Evolutionary conservation across 2,797 vertebrate genomes (phyloP).

Genomic region (Myoxocephalus aenaeus): DNA sequence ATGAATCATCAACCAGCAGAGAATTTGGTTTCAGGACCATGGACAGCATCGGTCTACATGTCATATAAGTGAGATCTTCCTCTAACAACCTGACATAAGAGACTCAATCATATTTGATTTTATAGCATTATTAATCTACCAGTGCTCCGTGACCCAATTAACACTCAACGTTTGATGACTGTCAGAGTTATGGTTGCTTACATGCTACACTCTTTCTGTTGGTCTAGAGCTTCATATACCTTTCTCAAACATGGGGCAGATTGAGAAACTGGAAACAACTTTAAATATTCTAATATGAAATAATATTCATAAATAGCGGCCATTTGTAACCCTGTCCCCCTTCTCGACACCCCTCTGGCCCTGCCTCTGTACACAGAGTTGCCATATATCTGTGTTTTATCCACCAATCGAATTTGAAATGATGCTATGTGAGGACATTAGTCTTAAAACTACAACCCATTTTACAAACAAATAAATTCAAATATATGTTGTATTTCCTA

Average conservation of each 20-base stretch:
- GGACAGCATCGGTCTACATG: conserved; percentile 68
- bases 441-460: conserved; percentile 31
- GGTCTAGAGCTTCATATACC: neutral
- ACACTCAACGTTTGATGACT: neutral
- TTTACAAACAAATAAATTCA: conserved; percentile 61
- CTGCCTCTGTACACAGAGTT: neutral
- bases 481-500: neutral
- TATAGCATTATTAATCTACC: neutral
- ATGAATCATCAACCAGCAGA: conserved; percentile 19
- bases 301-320: neutral
- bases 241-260: neutral
- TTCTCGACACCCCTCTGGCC: neutral
- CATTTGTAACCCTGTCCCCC: neutral
- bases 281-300: neutral
- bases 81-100: conserved; percentile 1
- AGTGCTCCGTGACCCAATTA: conserved; percentile 2
- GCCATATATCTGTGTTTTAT: conserved; percentile 1
- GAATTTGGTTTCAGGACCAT: conserved; percentile 72
- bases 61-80: conserved; percentile 8
- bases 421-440: conserved; percentile 21
- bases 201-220: neutral
- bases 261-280: neutral
- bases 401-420: conserved; percentile 18
- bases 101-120: conserved; percentile 8
- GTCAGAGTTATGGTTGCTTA: neutral